Evolutionary conservation across 2,888 invertebrate species (phyloP), one percentile per base, ranked within the genome.

Genomic region (Ypsolopha scabrella): DNA sequence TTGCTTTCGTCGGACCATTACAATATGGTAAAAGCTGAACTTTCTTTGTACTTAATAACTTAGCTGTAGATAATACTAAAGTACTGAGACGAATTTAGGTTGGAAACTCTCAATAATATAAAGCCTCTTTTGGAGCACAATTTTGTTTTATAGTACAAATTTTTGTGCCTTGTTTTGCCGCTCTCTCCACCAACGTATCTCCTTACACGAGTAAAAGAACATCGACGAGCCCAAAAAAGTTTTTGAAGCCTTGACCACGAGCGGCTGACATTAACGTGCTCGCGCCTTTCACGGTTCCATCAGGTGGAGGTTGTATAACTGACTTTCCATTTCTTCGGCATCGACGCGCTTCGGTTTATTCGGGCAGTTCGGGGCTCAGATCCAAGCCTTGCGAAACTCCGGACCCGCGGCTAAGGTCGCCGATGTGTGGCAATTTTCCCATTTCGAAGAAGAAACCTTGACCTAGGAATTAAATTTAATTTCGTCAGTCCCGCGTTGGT

Each of bases 371-470:
- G 44, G 11, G 4, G 44, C 44, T 11, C 44, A 11, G 44, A n/a
- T 43, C 39, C 39, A 39, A 39, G n/a, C 14, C 39, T 77, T 77
- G 69, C 75, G 75, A 77, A 75, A 82, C 72, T 64, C 70, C 72
- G 70, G 75, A 68, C 75, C 67, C 65, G 68, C 55, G 54, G 80
- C 73, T 82, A 82, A 83, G 85, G 83, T 82, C 85, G 71, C 64
- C 62, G 60, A 75, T 79, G 63, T 85, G 85, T 82, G 81, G 86
- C 82, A 86, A 86, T 85, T 82, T 81, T 82, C 78, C 76, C 80
- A 82, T 80, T 86, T 81, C 80, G 83, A 85, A 79, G 83, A 82
- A 70, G 62, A 64, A 70, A 76, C 86, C 86, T 85, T 86, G 86
- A 86, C 86, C 85, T 85, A 86, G 81, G 86, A 82, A 71, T 80